A percentile compares a stretch with the other conserved stretches of the same genome.
These are phyloP conservation scores for Drosophila kanapiae DNA, from an alignment of 1,140 invertebrate species.

Conservation along the genomic window DNA sequence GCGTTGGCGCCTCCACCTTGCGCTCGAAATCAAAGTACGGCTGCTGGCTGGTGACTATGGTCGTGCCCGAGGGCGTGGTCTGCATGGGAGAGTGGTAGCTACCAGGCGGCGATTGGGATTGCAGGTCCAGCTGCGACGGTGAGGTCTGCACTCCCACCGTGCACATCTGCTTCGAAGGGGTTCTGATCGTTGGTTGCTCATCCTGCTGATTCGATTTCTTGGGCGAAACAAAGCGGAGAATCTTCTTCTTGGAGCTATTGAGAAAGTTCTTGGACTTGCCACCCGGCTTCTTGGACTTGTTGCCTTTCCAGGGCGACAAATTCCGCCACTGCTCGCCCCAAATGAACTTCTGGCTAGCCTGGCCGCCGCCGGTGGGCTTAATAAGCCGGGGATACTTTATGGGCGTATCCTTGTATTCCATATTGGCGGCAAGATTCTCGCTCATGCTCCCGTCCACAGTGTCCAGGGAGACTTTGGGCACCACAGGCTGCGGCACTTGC, in stretches of 20 bases:
- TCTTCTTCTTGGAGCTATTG: slow-evolving; percentile 77
- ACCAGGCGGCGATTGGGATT: slow-evolving; percentile 74
- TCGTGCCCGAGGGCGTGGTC: slow-evolving; percentile 58
- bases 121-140: slow-evolving; percentile 50
- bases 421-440: slow-evolving; percentile 71
- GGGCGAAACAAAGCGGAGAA: slow-evolving; percentile 76
- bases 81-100: slow-evolving; percentile 81
- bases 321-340: slow-evolving; percentile 75
- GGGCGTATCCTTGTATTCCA: slow-evolving; percentile 75
- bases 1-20: slow-evolving; percentile 65
- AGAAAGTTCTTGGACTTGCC: slow-evolving; percentile 71
- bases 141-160: slow-evolving; percentile 77
- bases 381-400: slow-evolving; percentile 55
- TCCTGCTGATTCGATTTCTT: slow-evolving; percentile 65
- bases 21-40: slow-evolving; percentile 76
- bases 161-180: slow-evolving; percentile 34
- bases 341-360: slow-evolving; percentile 71
- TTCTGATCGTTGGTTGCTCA: neutral
- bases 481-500: slow-evolving; percentile 51
- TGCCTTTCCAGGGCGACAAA: slow-evolving; percentile 66
- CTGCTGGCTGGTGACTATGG: slow-evolving; percentile 38
- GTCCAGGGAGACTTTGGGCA: slow-evolving; percentile 70
- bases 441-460: slow-evolving; percentile 71
- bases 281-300: slow-evolving; percentile 39
- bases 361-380: slow-evolving; percentile 3